phyloP scores from a whole-genome alignment of 2,888 invertebrate species.

The Hartigia nigra region DNA sequence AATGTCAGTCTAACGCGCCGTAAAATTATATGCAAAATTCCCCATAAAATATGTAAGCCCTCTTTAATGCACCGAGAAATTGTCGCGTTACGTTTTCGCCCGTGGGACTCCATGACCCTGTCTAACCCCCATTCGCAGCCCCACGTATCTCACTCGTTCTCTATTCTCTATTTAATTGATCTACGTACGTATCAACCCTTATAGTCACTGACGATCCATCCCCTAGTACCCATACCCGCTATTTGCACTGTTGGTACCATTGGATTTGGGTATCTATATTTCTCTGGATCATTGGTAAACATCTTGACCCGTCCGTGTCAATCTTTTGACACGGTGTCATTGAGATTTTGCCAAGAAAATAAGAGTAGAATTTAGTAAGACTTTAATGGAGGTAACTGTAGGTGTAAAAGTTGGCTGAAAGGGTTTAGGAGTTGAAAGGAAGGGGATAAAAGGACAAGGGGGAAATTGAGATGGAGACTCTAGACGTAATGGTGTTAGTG shows the following conservation, averaged over 20 bases:
- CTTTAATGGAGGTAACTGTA: not conserved
- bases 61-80: constrained; percentile 64
- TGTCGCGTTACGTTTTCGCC: constrained; percentile 45
- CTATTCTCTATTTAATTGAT: constrained; percentile 3
- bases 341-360: not conserved
- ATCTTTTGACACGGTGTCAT: not conserved
- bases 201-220: not conserved
- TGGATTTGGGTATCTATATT: not conserved
- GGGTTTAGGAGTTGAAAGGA: not conserved
- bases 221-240: not conserved
- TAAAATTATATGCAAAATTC: constrained; percentile 66
- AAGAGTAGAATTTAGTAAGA: not conserved
- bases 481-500: not conserved
- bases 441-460: not conserved
- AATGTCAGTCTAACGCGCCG: constrained; percentile 64
- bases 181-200: constrained; percentile 1
- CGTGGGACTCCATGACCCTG: not conserved
- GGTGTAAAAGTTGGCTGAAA: not conserved
- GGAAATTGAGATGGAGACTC: not conserved
- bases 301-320: not conserved
- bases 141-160: not conserved
- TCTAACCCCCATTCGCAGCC: not conserved
- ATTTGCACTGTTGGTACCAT: not conserved
- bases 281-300: not conserved
- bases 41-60: constrained; percentile 62